Evolutionary conservation across 1,140 invertebrate species (phyloP), one percentile per base, ranked within the genome.

Genomic region (Meloidogyne hapla): DNA sequence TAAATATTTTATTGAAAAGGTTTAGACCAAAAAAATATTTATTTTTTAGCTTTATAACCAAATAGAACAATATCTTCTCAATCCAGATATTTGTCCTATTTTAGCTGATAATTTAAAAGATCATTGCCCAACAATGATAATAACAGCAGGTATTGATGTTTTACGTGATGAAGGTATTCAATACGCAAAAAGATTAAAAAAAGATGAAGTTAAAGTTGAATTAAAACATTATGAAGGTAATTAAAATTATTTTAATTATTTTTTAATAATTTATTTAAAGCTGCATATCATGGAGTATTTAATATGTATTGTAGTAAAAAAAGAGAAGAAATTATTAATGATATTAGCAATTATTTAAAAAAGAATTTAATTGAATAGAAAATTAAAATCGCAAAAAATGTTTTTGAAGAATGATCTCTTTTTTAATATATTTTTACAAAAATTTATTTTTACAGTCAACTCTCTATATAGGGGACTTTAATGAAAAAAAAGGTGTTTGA

Each of bases 131-230:
- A 80, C 81, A 18, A 66, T 82, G 68, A 77, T 82, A 3, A 33
- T 77, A 26, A 82, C 81, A 8, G 79, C 79, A 10, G 81, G 81
- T 15, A 64, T 82, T 38, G 81, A 82, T 69, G 79, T 82, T 63
- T 75, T 82, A 0, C 68, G 82, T n/a, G 79, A 80, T 74, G 81
- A 82, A 71, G 81, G 81, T n/a, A 71, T 84, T 64, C 74, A 79
- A 25, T 82, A 82, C 45, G 74, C 75, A 45, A 69, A 69, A 48
- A 38, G 67, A 38, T 33, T 82, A 25, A 33, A 73, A 18, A n/a
- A 69, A 26, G 62, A 65, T 40, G 72, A 68, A 48, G 81, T 83
- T 8, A 26, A 63, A 71, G 70, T 74, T 18, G 67, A 82, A 63
- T 81, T 81, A 76, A 70, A 68, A 21, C 79, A 80, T 61, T 80